Evolutionary conservation across 1,140 invertebrate species (phyloP), one percentile per base, ranked within the genome.

Genomic region (Scylla paramamosain): DNA sequence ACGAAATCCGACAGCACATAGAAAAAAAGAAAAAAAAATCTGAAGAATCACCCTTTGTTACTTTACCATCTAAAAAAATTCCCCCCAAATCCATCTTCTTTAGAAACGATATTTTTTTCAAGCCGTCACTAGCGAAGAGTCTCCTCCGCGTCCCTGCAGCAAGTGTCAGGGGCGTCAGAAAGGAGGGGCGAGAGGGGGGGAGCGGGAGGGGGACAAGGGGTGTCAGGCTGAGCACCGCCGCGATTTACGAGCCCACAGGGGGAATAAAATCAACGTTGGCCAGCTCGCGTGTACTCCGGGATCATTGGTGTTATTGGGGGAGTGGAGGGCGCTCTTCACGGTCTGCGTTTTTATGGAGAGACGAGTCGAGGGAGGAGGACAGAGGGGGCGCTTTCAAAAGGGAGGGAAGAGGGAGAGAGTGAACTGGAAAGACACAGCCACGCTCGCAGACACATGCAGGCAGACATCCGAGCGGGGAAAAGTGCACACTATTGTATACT

Each of bases 231-330:
- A 77, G 90, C 52, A 20, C 52, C 46, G 90, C 29, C 29, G 32
- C 89, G 46, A 77, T 91, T 91, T 77, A 77, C 28, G 90, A 77
- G 7, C 7, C 29, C 90, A 12, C 20, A 20, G 90, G 90, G 90
- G 46, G 77, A 32, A 91, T 91, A 77, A 77, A 91, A 67, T 91
- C 52, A 91, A 25, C 29, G 52, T 32, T 32, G 90, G 90, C 32
- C 52, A 91, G 90, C 77, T 77, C 29, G 39, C 90, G 39, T 91
- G 90, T 91, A 77, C 52, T 25, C 32, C 3, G 77, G 90, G 90
- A 91, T 91, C 77, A 91, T 20, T 77, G 28, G 31, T 52, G 31
- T 91, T 52, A 91, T 91, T 91, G 84, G 39, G 84, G 84, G 39
- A 46, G 84, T 39, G 84, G 84, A 87, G 84, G 31, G 31, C 84